phyloP scores from a whole-genome alignment of 2,113 vertebrate species.

The Copsychus sechellarum region DNA sequence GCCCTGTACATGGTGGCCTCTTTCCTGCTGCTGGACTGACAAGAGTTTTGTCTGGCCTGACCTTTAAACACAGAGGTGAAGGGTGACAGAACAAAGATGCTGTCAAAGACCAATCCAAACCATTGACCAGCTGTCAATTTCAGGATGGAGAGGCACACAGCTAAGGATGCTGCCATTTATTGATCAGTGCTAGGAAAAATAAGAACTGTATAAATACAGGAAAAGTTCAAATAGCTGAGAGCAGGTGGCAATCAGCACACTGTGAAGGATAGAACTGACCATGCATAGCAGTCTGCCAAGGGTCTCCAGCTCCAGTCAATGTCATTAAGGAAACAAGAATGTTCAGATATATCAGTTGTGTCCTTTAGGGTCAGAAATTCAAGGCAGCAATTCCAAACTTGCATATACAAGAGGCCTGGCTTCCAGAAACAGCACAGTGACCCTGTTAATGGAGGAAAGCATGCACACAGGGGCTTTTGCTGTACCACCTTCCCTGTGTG shows the following conservation, averaged over 20 bases:
- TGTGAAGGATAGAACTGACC: neutral
- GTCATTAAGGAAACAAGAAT: neutral
- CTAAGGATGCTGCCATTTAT: neutral
- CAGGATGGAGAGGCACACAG: neutral
- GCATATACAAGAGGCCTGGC: neutral
- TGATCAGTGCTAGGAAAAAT: neutral
- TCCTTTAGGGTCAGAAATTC: neutral
- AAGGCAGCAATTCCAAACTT: neutral
- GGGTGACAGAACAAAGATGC: neutral
- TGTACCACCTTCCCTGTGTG: neutral
- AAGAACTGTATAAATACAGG: neutral
- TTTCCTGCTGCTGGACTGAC: neutral
- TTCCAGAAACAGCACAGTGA: neutral
- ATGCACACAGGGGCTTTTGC: neutral
- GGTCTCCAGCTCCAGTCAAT: neutral
- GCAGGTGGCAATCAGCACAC: neutral
- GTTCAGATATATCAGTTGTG: rapidly evolving
- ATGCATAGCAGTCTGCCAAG: neutral
- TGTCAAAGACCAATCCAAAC: neutral
- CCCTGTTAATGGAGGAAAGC: neutral
- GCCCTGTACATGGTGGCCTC: neutral
- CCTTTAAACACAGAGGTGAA: neutral
- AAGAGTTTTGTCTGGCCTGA: neutral
- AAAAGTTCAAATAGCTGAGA: neutral
- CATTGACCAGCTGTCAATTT: neutral